phyloP scores from a whole-genome alignment of 2,113 vertebrate species.

The Bothrops jararaca region DNA sequence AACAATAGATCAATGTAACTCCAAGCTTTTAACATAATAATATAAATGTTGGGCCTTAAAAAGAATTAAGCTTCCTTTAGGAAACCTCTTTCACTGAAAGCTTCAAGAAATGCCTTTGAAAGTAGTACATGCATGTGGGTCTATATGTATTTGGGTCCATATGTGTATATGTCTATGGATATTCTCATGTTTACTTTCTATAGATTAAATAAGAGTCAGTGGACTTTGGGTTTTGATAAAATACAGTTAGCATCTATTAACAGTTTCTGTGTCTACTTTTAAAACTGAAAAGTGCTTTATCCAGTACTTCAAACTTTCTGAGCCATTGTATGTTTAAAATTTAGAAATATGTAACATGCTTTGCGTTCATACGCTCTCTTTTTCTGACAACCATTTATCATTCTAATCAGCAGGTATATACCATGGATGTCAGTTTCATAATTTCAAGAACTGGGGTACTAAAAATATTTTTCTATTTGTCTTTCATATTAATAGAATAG shows the following conservation, averaged over 20 bases:
- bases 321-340: not conserved
- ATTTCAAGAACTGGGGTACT: not conserved
- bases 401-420: not conserved
- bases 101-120: conserved; percentile 22
- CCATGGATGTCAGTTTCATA: not conserved
- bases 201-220: not conserved
- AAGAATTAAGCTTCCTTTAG: conserved; percentile 25
- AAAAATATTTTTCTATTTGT: not conserved
- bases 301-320: not conserved
- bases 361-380: not conserved
- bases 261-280: not conserved
- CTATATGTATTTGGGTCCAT: not conserved
- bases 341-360: not conserved
- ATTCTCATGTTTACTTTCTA: not conserved
- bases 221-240: not conserved
- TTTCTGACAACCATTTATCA: not conserved
- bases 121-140: not conserved
- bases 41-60: conserved; percentile 43
- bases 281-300: not conserved
- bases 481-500: not conserved
- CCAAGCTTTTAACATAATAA: conserved; percentile 48
- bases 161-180: not conserved
- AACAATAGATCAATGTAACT: conserved; percentile 64
- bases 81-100: conserved; percentile 46
- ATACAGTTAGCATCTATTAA: not conserved